Evolutionary conservation across 1,140 invertebrate species (phyloP), one percentile per base, ranked within the genome.

Genomic region (Goniozus legneri): DNA sequence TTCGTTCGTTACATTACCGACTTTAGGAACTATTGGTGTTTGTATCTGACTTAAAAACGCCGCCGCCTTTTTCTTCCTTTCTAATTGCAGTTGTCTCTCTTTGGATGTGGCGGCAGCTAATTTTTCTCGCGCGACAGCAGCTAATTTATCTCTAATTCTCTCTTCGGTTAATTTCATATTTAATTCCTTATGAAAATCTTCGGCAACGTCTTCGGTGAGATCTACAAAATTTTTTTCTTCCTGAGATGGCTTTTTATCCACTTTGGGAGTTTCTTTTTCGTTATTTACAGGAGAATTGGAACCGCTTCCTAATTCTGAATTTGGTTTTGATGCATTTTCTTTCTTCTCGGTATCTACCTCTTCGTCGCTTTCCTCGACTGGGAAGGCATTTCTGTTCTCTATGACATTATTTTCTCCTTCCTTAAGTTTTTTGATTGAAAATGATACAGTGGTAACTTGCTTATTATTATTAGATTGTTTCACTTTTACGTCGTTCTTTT

Each of bases 401-500:
- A 80, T 79, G 3, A 87, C 75, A 3, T 80, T 78, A 0, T 77
- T 71, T 49, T 88, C 85, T 0, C 81, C 80, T 44, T 87, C 85
- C 68, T 90, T 89, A 0, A 83, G 80, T 52, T 88, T 85, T 64
- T 89, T 89, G 19, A 91, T 89, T 0, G 88, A 90, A 64, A 91
- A 91, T 42, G 85, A 86, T 3, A 90, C 87, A 0, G 87, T 86
- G 0, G 80, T 69, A 21, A 71, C 62, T 46, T 67, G 67, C 41
- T 71, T 68, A 8, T 22, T 48, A 6, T 44, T 58, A n/a, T 56
- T 47, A 24, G 45, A 46, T 33, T 55, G 44, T 33, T 52, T 53
- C 19, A 32, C 13, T 44, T 47, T 59, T 0, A 46, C 47, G 31
- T 72, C 67, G 0, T 47, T 35, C 6, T 73, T 75, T 41, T 76